phyloP scores from a whole-genome alignment of 30 jellyfish, hydroid and myxozoan species.

The Aurelia sp. region DNA sequence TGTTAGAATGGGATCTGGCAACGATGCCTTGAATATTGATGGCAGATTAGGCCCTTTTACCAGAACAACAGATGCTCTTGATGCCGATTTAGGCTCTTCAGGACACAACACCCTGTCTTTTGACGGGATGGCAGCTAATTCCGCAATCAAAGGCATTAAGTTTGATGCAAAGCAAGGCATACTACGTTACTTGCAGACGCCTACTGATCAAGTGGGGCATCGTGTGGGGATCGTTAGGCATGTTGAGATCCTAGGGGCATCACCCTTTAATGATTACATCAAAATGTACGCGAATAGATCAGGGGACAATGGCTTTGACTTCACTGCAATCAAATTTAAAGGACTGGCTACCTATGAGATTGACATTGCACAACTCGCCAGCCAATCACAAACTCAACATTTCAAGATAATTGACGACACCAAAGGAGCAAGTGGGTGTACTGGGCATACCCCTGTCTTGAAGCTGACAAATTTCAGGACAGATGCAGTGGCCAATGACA shows the following conservation, averaged over 20 bases:
- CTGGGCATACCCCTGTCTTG: slow-evolving; percentile 1
- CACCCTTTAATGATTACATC: slow-evolving; percentile 18
- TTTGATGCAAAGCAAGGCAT: neutral
- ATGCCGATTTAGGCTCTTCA: slow-evolving; percentile 7
- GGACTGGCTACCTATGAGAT: slow-evolving; percentile 24
- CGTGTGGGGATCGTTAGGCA: slow-evolving; percentile 13
- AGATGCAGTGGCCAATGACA: slow-evolving; percentile 34
- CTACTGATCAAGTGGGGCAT: neutral
- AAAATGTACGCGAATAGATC: slow-evolving; percentile 7
- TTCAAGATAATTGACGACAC: slow-evolving; percentile 16
- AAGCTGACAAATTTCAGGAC: neutral
- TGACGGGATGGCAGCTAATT: neutral
- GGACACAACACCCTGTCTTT: slow-evolving; percentile 24
- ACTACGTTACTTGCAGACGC: neutral
- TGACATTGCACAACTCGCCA: neutral
- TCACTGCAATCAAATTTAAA: neutral
- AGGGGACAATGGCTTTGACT: neutral
- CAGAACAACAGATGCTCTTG: slow-evolving; percentile 12
- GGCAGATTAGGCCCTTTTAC: slow-evolving; percentile 2
- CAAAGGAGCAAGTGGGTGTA: neutral
- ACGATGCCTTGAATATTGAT: slow-evolving; percentile 27
- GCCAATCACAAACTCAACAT: neutral
- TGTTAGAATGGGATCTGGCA: slow-evolving; percentile 25
- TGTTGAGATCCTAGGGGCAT: slow-evolving; percentile 15
- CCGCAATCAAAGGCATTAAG: slow-evolving; percentile 10